These are phyloP conservation scores for Meiosimyza platycephala DNA, from an alignment of 2,888 invertebrate genomes.

Conservation along the genomic window DNA sequence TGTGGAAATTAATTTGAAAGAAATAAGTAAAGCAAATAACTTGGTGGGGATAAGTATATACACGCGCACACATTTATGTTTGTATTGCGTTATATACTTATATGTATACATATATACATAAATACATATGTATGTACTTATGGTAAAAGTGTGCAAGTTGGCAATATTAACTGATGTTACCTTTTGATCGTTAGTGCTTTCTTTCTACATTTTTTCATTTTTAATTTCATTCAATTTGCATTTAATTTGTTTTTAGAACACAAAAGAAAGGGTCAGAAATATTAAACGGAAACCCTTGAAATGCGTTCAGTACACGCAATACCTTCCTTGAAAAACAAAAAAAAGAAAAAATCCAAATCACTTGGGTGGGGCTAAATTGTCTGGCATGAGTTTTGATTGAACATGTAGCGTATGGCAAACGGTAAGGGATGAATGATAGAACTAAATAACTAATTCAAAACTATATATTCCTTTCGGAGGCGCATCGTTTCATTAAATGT, in stretches of 20 bases:
- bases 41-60: too few species aligned
- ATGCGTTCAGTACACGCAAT: not conserved
- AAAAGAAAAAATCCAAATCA: not conserved
- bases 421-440: too few species aligned
- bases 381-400: not conserved
- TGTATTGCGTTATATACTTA: too few species aligned
- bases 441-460: too few species aligned
- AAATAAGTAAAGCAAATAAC: too few species aligned
- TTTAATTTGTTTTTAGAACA: constrained; percentile 23
- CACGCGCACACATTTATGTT: too few species aligned
- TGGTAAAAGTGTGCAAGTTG: too few species aligned
- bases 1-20: too few species aligned
- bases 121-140: too few species aligned
- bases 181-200: not conserved
- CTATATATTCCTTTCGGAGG: not conserved
- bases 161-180: not conserved
- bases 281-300: constrained; percentile 14
- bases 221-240: constrained; percentile 31
- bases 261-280: constrained; percentile 8
- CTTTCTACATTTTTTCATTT: not conserved
- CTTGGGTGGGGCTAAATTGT: not conserved
- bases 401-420: too few species aligned
- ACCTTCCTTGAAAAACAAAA: not conserved
- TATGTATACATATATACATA: too few species aligned
- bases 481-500: constrained; percentile 8